These are phyloP conservation scores for Sebastes glaucus DNA, from an alignment of 2,797 vertebrate species.

Conservation along the genomic window DNA sequence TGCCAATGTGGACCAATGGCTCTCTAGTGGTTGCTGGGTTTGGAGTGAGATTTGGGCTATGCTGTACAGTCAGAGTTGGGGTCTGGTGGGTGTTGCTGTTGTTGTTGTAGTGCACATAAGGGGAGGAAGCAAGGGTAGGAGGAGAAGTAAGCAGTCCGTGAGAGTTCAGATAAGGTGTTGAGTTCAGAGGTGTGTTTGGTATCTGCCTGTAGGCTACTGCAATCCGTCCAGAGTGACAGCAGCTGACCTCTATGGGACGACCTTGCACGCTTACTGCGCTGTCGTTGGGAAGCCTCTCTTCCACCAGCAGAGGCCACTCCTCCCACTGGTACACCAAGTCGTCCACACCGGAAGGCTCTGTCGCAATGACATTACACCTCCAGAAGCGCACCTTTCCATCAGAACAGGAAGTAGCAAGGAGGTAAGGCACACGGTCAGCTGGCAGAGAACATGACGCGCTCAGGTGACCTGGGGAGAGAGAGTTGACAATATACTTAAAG, in stretches of 20 bases:
- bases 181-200: constrained; percentile 44
- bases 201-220: constrained; percentile 91
- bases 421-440: constrained; percentile 91
- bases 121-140: constrained; percentile 63
- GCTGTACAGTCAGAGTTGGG: constrained; percentile 44
- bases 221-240: constrained; percentile 94
- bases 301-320: constrained; percentile 94
- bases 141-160: constrained; percentile 39
- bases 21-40: constrained; percentile 68
- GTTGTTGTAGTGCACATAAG: constrained; percentile 30
- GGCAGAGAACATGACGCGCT: constrained; percentile 96
- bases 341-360: constrained; percentile 59
- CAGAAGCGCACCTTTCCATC: constrained; percentile 96
- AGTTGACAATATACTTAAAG: not conserved
- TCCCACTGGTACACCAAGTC: constrained; percentile 88
- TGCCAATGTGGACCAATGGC: constrained; percentile 86
- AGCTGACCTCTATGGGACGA: constrained; percentile 90
- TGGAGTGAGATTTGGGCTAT: constrained; percentile 31
- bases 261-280: constrained; percentile 89
- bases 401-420: constrained; percentile 94
- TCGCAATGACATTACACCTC: constrained; percentile 83
- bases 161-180: constrained; percentile 54
- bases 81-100: constrained; percentile 20
- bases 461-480: constrained; percentile 87
- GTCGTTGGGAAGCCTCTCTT: constrained; percentile 86